Evolutionary conservation across 2,113 vertebrate genomes (phyloP).

Genomic region (Lanius ludovicianus): DNA sequence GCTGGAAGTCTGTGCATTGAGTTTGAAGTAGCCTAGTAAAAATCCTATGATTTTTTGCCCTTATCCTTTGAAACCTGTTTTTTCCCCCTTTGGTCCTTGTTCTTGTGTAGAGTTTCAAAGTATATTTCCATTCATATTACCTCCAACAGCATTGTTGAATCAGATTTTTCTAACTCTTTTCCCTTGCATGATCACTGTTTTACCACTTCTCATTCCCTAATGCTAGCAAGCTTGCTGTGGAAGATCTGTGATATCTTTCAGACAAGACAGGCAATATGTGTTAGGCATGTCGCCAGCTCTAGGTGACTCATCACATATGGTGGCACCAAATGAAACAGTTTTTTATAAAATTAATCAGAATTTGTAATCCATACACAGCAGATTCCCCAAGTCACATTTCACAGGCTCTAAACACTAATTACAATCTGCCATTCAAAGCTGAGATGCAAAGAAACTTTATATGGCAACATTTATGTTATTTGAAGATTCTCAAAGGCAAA

Average conservation of each 20-base stretch:
- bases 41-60: background rate
- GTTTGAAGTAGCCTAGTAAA: background rate
- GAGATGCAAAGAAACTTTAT: background rate
- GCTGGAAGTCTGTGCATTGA: background rate
- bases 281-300: conserved; percentile 10
- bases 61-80: background rate
- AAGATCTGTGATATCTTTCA: conserved; percentile 2
- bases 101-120: background rate
- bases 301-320: conserved; percentile 44
- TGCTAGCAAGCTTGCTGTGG: background rate
- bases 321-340: conserved; percentile 40
- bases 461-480: background rate
- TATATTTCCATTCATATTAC: background rate
- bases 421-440: conserved; percentile 34
- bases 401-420: conserved; percentile 38
- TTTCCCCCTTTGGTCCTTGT: background rate
- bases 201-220: background rate
- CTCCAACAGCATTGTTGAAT: background rate
- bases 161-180: background rate
- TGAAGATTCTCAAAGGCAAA: background rate
- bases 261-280: background rate
- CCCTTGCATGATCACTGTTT: background rate
- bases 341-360: conserved; percentile 46
- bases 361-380: background rate
- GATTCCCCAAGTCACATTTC: conserved; percentile 46